Evolutionary conservation across 2,888 invertebrate species (phyloP).

Genomic region (Flexamia atlantica): DNA sequence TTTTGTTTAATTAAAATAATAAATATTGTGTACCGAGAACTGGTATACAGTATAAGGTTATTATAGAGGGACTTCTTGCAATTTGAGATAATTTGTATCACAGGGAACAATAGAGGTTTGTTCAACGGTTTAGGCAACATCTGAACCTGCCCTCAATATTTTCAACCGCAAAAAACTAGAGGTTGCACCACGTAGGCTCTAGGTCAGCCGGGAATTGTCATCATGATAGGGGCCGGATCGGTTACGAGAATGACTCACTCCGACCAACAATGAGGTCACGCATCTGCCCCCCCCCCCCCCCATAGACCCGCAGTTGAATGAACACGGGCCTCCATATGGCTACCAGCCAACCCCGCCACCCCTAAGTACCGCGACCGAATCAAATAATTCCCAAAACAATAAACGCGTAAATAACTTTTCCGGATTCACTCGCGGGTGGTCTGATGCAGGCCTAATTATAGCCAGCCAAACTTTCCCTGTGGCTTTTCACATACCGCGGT

Average conservation of each 20-base stretch:
- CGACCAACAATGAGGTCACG: slow-evolving; percentile 28
- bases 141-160: no score
- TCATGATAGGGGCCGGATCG: background rate
- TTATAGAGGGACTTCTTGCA: no score
- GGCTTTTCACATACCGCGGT: background rate
- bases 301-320: background rate
- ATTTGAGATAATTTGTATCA: no score
- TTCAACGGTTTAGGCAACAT: no score
- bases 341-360: background rate
- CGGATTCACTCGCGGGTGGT: background rate
- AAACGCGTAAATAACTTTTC: no score
- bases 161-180: no score
- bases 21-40: no score
- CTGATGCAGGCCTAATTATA: background rate
- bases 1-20: no score
- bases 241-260: slow-evolving; percentile 7
- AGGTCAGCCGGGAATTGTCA: background rate
- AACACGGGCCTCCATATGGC: background rate
- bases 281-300: background rate
- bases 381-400: no score
- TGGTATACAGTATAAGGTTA: no score
- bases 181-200: background rate
- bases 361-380: no score
- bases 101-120: no score
- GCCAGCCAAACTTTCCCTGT: background rate